Evolutionary conservation across 1,140 invertebrate species (phyloP), one percentile per base, ranked within the genome.

Genomic region (Bombyx mori): DNA sequence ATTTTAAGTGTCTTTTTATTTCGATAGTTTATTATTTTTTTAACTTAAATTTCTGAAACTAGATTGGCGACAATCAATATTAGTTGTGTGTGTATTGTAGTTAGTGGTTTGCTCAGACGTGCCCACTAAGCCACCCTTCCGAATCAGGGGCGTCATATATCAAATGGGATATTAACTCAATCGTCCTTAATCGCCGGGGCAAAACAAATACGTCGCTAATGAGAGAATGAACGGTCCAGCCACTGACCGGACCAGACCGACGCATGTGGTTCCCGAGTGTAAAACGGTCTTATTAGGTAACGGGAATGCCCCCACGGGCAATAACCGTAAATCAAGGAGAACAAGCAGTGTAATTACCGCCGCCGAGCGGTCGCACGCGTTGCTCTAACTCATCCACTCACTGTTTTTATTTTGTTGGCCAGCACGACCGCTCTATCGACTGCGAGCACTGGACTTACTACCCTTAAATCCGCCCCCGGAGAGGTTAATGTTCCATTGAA

Each of bases 271-370:
- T 73, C 74, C 72, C 71, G 77, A 73, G 75, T 82, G 81, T 79
- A 80, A 84, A 85, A 83, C 79, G 81, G 76, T 87, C 82, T 87
- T 87, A 87, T 87, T 87, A 87, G 82, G 82, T 85, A 87, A 79
- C 84, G 71, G 77, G 82, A 78, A 82, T 83, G 75, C 82, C 82
- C 81, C 82, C 74, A 75, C 78, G 73, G 76, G 79, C 81, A 86
- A 87, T 87, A 87, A 86, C 85, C 78, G 77, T 87, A 88, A 88
- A 88, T 87, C 84, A 88, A 77, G 76, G 76, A 79, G 75, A 84
- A 81, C 82, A 88, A 86, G 84, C 77, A 80, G 79, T 80, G 83
- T 84, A 86, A 86, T 86, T 86, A 87, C 84, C 81, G 75, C 58
- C 75, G 74, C 72, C 72, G 78, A 81, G 80, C 79, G 80, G 79